Evolutionary conservation across 2,888 invertebrate species (phyloP).

Genomic region (Bimastos eiseni): DNA sequence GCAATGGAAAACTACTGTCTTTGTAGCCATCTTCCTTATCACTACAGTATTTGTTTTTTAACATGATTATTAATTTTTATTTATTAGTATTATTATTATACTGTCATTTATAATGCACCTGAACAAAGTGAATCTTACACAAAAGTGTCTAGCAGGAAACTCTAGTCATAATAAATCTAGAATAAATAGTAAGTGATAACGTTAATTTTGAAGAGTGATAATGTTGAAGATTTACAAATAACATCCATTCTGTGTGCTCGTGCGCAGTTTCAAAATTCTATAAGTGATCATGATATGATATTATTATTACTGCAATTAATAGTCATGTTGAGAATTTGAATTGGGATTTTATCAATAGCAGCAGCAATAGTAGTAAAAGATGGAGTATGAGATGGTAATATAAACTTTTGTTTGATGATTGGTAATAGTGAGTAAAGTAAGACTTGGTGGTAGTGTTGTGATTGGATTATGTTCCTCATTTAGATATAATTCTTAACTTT

Average conservation of each 20-base stretch:
- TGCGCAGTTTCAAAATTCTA: too few species aligned
- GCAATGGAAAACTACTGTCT: neutral
- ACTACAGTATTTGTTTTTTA: neutral
- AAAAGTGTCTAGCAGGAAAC: too few species aligned
- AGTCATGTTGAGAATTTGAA: too few species aligned
- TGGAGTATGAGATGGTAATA: neutral
- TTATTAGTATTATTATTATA: too few species aligned
- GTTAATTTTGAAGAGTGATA: too few species aligned
- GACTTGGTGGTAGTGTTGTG: neutral
- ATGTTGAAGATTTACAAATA: too few species aligned
- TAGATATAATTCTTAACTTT: neutral
- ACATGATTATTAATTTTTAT: too few species aligned
- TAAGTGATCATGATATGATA: neutral
- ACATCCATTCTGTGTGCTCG: too few species aligned
- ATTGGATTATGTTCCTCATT: neutral
- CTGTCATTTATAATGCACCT: too few species aligned
- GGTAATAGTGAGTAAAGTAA: neutral
- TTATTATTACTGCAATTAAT: neutral
- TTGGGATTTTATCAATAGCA: neutral
- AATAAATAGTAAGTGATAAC: too few species aligned
- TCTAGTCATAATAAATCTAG: too few species aligned
- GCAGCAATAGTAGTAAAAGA: neutral
- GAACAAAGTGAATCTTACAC: too few species aligned
- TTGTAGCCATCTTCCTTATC: neutral
- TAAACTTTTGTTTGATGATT: neutral